Evolutionary conservation across 2,113 vertebrate species (phyloP).

Genomic region (Gallinago media): DNA sequence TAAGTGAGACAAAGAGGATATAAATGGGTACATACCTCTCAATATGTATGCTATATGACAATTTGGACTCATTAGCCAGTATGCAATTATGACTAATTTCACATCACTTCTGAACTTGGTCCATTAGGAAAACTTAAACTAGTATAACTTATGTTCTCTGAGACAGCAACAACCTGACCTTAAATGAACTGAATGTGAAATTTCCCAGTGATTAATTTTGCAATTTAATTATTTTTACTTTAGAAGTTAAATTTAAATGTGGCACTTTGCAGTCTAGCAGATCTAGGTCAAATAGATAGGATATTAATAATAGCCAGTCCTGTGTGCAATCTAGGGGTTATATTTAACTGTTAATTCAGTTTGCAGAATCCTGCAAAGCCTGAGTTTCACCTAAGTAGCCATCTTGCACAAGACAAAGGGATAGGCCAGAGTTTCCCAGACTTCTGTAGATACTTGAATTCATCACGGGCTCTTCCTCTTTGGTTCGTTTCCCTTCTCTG

Average conservation of each 20-base stretch:
- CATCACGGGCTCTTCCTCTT: not conserved
- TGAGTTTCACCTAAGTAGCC: not conserved
- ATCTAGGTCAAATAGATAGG: constrained; percentile 33
- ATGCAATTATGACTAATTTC: not conserved
- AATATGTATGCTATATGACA: not conserved
- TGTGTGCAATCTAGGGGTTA: not conserved
- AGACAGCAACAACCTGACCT: constrained; percentile 2
- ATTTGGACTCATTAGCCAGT: not conserved
- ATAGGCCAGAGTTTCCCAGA: not conserved
- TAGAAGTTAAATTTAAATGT: constrained; percentile 29
- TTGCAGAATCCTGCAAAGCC: not conserved
- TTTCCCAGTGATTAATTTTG: constrained; percentile 4
- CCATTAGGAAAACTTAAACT: constrained; percentile 11
- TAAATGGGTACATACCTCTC: not conserved
- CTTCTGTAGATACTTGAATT: not conserved
- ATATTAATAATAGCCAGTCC: constrained; percentile 10
- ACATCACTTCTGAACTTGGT: not conserved
- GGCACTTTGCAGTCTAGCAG: not conserved
- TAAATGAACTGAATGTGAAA: constrained; percentile 13
- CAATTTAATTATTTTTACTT: constrained; percentile 42
- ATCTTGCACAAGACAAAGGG: not conserved
- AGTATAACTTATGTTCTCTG: not conserved
- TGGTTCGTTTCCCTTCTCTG: rapidly evolving
- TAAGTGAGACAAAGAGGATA: not conserved
- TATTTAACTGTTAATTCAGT: not conserved